These are phyloP conservation scores for Hycleus phaleratus DNA, from an alignment of 1,140 invertebrate species.

Conservation along the genomic window DNA sequence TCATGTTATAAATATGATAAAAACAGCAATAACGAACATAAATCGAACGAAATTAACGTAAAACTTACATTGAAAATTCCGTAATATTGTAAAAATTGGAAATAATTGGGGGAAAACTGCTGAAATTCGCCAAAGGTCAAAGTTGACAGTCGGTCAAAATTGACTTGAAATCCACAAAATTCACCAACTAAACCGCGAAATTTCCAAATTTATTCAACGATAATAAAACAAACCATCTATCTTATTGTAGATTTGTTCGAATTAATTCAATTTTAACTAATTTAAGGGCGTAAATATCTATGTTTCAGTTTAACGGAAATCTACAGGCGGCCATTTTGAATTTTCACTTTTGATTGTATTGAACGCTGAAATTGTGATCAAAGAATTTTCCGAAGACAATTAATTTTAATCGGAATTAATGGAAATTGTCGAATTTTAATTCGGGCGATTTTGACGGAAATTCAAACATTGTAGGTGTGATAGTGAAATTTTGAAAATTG, in stretches of 20 bases:
- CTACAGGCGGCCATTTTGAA: constrained; percentile 38
- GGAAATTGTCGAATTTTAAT: not conserved
- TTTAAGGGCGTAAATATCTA: constrained; percentile 23
- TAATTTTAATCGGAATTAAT: not conserved
- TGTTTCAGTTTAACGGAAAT: constrained; percentile 25
- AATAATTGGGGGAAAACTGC: not conserved
- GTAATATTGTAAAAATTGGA: too few relatives aligned
- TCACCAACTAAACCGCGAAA: not conserved
- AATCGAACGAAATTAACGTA: not conserved
- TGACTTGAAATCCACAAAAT: not conserved
- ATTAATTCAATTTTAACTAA: not conserved
- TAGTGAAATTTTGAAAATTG: too few relatives aligned
- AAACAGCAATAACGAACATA: not conserved
- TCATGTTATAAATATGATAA: constrained; percentile 8
- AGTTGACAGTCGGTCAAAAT: constrained; percentile 25
- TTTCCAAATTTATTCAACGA: not conserved
- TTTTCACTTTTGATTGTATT: constrained; percentile 42
- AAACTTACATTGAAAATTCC: not conserved
- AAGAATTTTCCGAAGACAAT: not conserved
- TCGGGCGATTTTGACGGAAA: not conserved
- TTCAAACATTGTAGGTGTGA: not conserved
- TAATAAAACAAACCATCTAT: too few relatives aligned
- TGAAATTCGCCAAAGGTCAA: constrained; percentile 32
- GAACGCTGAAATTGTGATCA: constrained; percentile 24
- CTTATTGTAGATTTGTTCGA: not conserved